Percentiles rank a stretch among this genome's conserved stretches.
Evolutionary conservation across 1,140 invertebrate genomes (phyloP).

Genomic region (Teleogryllus occipitalis): DNA sequence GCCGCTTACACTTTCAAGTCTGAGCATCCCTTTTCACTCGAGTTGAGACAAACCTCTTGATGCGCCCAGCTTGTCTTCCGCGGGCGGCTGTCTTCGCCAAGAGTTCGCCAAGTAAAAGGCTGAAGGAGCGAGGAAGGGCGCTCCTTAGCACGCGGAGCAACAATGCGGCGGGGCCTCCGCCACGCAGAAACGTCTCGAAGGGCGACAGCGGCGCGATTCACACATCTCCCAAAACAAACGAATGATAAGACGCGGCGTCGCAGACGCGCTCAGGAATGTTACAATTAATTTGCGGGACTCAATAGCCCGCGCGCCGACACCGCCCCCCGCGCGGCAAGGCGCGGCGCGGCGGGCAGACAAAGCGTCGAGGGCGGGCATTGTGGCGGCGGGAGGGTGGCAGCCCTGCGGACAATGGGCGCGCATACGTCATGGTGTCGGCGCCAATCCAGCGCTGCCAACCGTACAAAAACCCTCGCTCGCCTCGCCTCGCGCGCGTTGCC

Average conservation of each 20-base stretch:
- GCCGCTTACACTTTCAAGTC: too few species aligned
- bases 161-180: not conserved
- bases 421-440: conserved; percentile 2
- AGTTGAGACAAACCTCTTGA: not conserved
- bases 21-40: not conserved
- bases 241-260: not conserved
- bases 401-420: not conserved
- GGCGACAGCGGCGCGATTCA: not conserved
- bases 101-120: not conserved
- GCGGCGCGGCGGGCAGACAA: not conserved
- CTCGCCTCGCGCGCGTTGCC: not conserved
- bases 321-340: not conserved
- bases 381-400: not conserved
- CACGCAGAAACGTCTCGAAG: not conserved
- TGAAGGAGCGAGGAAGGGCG: not conserved
- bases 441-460: not conserved
- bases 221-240: not conserved
- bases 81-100: not conserved
- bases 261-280: not conserved
- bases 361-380: not conserved
- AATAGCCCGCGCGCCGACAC: not conserved
- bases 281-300: not conserved
- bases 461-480: conserved; percentile 3
- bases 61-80: not conserved
- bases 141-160: not conserved